phyloP scores from a whole-genome alignment of 2,113 vertebrate species.

The Catharus minimus region DNA sequence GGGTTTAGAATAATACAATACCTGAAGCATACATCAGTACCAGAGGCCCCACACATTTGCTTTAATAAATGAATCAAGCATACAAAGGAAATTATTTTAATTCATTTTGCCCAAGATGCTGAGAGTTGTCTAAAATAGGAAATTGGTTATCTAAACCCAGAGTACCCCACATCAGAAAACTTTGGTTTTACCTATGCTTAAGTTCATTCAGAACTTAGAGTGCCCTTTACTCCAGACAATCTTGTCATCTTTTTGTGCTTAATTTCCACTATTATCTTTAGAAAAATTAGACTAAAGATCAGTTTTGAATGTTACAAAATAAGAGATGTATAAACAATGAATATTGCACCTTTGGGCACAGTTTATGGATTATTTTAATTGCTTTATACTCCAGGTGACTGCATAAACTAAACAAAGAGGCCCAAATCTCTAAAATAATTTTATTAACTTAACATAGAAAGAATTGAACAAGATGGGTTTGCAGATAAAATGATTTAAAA shows the following conservation, averaged over 20 bases:
- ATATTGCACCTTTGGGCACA: neutral
- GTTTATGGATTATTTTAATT: neutral
- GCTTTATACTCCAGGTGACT: neutral
- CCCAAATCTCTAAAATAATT: neutral
- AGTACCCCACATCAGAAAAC: neutral
- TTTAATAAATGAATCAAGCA: neutral
- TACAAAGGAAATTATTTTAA: neutral
- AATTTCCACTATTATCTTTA: neutral
- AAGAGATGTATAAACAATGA: neutral
- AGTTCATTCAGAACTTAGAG: fast-evolving
- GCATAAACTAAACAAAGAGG: neutral
- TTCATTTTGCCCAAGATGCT: neutral
- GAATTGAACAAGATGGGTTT: neutral
- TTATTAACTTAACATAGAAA: neutral
- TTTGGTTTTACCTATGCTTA: neutral
- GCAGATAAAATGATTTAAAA: neutral
- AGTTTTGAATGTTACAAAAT: neutral
- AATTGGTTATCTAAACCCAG: neutral
- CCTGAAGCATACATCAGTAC: neutral
- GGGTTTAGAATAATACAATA: neutral
- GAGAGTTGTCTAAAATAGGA: neutral
- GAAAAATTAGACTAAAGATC: neutral
- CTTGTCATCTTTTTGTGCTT: neutral
- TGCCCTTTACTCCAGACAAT: neutral
- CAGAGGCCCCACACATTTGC: neutral